phyloP scores from a whole-genome alignment of 2,797 vertebrate species.

The Aldrovandia affinis region DNA sequence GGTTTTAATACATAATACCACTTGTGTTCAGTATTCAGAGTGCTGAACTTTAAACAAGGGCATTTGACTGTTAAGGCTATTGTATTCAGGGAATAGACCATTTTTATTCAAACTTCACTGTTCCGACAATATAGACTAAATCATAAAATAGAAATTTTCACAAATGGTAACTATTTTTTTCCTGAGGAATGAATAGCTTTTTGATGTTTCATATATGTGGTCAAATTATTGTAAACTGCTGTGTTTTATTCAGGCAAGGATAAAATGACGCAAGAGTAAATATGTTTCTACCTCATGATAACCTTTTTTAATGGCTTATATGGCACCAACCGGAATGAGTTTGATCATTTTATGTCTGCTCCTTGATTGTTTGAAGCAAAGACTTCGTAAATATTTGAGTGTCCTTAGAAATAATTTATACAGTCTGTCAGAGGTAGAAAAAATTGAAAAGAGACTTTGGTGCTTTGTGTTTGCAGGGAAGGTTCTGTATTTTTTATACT shows the following conservation, averaged over 20 bases:
- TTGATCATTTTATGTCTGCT: not conserved
- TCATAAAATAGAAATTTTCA: not conserved
- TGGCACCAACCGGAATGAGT: not conserved
- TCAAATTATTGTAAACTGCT: not conserved
- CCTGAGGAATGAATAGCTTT: not conserved
- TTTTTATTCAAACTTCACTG: too few species aligned
- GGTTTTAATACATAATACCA: too few species aligned
- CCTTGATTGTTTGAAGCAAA: not conserved
- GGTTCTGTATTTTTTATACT: not conserved
- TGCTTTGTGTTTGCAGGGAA: not conserved
- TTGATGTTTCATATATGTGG: not conserved
- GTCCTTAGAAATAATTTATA: not conserved
- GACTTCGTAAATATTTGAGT: conserved; percentile 20
- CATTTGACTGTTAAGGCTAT: too few species aligned
- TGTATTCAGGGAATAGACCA: too few species aligned
- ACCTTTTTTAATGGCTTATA: not conserved
- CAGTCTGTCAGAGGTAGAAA: not conserved
- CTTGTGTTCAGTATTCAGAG: too few species aligned
- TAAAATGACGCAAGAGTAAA: not conserved
- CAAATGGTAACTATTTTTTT: not conserved
- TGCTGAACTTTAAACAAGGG: too few species aligned
- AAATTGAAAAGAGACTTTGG: not conserved
- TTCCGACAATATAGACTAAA: not conserved
- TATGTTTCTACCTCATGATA: not conserved
- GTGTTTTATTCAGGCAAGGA: not conserved